phyloP scores from a whole-genome alignment of 2,113 vertebrate genomes.

The Hemichromis elongatus region DNA sequence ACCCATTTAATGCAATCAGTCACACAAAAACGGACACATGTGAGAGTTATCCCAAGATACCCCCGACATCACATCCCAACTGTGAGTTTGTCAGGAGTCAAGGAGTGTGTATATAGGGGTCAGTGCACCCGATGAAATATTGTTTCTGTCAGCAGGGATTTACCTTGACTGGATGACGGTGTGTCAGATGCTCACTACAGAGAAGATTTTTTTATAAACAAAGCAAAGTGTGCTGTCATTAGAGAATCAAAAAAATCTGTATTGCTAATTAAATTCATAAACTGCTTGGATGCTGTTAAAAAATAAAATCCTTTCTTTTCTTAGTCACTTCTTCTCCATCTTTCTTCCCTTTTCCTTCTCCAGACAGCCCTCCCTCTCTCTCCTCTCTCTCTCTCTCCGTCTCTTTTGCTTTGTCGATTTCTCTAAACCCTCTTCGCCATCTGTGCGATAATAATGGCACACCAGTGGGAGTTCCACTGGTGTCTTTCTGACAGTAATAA shows the following conservation, averaged over 20 bases:
- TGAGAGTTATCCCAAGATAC: not conserved
- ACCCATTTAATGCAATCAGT: not conserved
- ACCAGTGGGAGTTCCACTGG: constrained; percentile 36
- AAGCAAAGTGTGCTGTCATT: not conserved
- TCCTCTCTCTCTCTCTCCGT: not conserved
- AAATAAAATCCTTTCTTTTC: not conserved
- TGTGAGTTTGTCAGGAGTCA: not conserved
- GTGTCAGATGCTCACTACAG: not conserved
- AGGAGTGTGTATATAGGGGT: not conserved
- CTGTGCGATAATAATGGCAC: constrained; percentile 46
- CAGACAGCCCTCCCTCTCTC: not conserved
- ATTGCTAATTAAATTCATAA: not conserved
- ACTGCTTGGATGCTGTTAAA: not conserved
- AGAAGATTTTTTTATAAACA: not conserved
- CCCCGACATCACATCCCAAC: not conserved
- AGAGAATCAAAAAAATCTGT: not conserved
- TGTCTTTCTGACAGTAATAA: constrained; percentile 53
- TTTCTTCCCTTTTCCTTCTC: not conserved
- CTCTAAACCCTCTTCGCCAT: constrained; percentile 42
- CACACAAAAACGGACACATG: not conserved
- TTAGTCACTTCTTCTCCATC: not conserved
- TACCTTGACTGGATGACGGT: not conserved
- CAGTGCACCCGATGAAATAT: not conserved
- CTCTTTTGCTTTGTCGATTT: not conserved
- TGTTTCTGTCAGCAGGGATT: constrained; percentile 30